These are phyloP conservation scores for Calypte anna DNA, from an alignment of 2,113 vertebrate species.

Conservation along the genomic window DNA sequence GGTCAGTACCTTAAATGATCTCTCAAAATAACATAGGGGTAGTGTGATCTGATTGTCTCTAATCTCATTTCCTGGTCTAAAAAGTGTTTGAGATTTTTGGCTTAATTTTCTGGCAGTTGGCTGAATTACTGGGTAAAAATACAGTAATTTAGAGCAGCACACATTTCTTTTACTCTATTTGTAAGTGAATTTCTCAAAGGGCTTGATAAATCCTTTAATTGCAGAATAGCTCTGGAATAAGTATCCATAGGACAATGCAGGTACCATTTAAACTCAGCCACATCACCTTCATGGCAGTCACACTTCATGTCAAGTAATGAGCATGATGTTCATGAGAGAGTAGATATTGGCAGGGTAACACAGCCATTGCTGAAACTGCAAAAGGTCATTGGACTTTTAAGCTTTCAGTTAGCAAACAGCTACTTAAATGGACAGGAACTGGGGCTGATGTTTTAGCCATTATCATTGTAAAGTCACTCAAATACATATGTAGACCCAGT, in stretches of 20 bases:
- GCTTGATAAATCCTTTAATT: conserved; percentile 27
- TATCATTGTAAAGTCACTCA: background rate
- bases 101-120: background rate
- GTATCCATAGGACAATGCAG: background rate
- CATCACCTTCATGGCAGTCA: conserved; percentile 15
- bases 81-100: background rate
- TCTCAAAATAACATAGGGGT: background rate
- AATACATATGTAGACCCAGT: background rate
- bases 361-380: background rate
- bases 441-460: background rate
- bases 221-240: background rate
- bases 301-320: background rate
- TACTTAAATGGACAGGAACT: background rate
- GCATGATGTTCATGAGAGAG: background rate
- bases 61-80: conserved; percentile 31
- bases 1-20: conserved; percentile 4
- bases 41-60: conserved; percentile 7
- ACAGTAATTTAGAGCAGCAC: conserved; percentile 13
- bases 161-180: background rate
- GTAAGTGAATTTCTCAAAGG: background rate
- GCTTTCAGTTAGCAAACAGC: background rate
- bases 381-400: conserved; percentile 45
- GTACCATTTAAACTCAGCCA: conserved; percentile 3
- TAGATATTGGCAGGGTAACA: conserved; percentile 28
- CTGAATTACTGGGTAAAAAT: conserved; percentile 39